phyloP scores from a whole-genome alignment of 2,888 invertebrate genomes.

The Dorcus parallelipipedus region DNA sequence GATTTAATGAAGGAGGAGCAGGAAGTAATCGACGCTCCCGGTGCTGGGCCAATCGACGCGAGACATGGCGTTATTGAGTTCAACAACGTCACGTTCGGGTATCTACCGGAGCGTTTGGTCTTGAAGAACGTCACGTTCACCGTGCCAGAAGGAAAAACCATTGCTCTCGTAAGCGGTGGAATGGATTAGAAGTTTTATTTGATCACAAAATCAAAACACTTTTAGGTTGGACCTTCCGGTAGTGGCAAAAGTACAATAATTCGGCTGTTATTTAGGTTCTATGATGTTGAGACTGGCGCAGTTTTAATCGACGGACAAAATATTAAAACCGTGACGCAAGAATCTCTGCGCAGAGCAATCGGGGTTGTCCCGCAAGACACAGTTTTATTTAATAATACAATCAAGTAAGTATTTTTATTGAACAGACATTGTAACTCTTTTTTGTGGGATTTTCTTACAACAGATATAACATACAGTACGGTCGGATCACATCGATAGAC shows the following conservation, averaged over 20 bases:
- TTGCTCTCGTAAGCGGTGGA: slow-evolving; percentile 63
- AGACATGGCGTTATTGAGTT: slow-evolving; percentile 80
- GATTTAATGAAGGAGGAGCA: slow-evolving; percentile 84
- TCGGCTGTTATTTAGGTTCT: slow-evolving; percentile 91
- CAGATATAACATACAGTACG: slow-evolving; percentile 93
- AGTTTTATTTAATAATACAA: slow-evolving; percentile 89
- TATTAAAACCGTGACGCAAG: slow-evolving; percentile 79
- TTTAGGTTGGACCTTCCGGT: slow-evolving; percentile 81
- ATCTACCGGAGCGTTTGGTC: slow-evolving; percentile 73
- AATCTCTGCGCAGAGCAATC: slow-evolving; percentile 78
- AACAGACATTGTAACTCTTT: too few relatives aligned
- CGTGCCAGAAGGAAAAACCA: slow-evolving; percentile 79
- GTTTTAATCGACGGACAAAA: slow-evolving; percentile 89
- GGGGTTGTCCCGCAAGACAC: slow-evolving; percentile 98
- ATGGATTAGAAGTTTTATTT: slow-evolving; percentile 1
- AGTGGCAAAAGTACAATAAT: slow-evolving; percentile 96
- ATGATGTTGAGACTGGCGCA: slow-evolving; percentile 85
- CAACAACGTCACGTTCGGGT: slow-evolving; percentile 85
- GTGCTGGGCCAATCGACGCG: slow-evolving; percentile 69
- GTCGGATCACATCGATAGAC: slow-evolving; percentile 71
- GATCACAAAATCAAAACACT: not conserved
- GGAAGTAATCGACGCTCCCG: slow-evolving; percentile 81
- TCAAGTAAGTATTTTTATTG: slow-evolving; percentile 56
- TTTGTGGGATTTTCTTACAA: slow-evolving; percentile 2
- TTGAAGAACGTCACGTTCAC: slow-evolving; percentile 74